phyloP scores from a whole-genome alignment of 2,113 vertebrate species.

The Ictalurus furcatus region DNA sequence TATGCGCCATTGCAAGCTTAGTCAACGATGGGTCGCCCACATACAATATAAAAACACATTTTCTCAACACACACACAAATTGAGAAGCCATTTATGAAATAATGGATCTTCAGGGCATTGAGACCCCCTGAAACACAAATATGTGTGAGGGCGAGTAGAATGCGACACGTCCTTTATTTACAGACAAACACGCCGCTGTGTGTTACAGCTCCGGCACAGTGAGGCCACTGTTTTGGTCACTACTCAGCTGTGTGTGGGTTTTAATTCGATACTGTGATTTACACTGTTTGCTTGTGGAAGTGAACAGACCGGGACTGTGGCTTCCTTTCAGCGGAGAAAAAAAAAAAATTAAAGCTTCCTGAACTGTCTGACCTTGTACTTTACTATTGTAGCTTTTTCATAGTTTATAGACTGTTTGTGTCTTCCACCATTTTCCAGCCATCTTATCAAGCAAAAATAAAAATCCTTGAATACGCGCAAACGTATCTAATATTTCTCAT shows the following conservation, averaged over 20 bases:
- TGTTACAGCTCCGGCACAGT: conserved; percentile 26
- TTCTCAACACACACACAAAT: background rate
- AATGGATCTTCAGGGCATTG: background rate
- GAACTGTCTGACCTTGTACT: background rate
- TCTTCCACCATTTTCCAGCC: background rate
- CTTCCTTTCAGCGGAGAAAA: background rate
- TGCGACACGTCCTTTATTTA: conserved; percentile 38
- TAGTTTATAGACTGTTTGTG: background rate
- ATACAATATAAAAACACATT: background rate
- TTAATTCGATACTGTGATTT: conserved; percentile 30
- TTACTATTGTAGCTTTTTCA: background rate
- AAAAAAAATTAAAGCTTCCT: background rate
- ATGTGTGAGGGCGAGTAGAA: conserved; percentile 23
- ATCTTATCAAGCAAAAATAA: background rate
- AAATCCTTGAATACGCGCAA: too few species aligned
- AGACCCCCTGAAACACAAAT: conserved; percentile 25
- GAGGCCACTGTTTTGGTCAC: conserved; percentile 38
- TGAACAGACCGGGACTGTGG: conserved; percentile 11
- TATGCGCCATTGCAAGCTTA: background rate
- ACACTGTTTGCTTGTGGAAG: conserved; percentile 35
- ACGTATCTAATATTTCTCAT: too few species aligned
- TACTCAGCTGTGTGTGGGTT: conserved; percentile 30
- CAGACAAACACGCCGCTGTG: conserved; percentile 38
- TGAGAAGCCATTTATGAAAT: background rate
- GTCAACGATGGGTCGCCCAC: background rate